Evolutionary conservation across 2,797 vertebrate species (phyloP), one percentile per base, ranked within the genome.

Genomic region (Scolopax rusticola): DNA sequence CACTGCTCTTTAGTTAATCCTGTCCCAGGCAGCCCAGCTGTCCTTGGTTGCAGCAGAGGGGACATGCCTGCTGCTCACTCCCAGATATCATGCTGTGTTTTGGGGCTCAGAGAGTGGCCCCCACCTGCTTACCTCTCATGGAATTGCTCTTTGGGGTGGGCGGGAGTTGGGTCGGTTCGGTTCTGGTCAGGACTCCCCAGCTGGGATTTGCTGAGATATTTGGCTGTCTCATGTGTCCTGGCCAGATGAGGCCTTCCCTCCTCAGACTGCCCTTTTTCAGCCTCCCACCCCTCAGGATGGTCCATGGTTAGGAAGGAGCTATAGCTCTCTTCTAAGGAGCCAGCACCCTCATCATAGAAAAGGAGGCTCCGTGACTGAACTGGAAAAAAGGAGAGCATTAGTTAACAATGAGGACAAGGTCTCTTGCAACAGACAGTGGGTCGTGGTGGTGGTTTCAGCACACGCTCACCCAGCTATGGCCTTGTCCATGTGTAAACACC

Each of bases 291-390:
- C 47, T 98, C 98, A 24, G 98, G 98, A 92, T 97, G 98, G 87
- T 99, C 98, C 97, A 98, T 93, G 10, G 98, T 97, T 95, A 98
- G 97, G 93, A 98, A 97, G 92, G 98, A 95, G 59, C 98, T 94
- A 85, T 96, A 98, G 92, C 98, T 97, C 81, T 99, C 99, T 97
- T 99, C 99, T 98, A 99, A 97, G 0, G 99, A 98, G 88, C 98
- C 96, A 76, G 98, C 95, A 60, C 98, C 98, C 89, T 99, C 99
- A 8, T 99, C 99, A 53, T 99, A 99, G 98, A 99, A 99, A 97
- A 99, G 98, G 86, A 99, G 99, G 98, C 98, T 99, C 94, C 99
- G 98, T 89, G 99, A 99, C n/a, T 99, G 99, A 98, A 99, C 99
- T 99, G 97, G 8, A 97, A 96, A 84, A 90, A 69, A 87, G 67